Conservation (phyloP, 2,797 vertebrate genomes). For the Novumbra hubbsi region DNA sequence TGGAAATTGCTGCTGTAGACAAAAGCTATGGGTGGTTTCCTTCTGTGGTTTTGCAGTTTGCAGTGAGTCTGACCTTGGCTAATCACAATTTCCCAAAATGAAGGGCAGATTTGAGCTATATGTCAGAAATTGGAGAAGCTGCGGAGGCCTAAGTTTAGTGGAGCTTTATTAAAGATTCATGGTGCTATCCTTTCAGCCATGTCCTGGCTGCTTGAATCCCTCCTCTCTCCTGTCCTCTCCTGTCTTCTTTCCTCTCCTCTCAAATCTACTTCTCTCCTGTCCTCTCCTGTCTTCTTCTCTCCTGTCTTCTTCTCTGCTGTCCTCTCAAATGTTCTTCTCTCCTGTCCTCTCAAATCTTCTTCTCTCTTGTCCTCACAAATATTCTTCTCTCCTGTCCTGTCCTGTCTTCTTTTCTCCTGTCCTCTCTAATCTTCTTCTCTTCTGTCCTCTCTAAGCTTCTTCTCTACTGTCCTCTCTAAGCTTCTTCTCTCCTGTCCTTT, state of each 20-base stretch:
- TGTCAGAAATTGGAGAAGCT: constrained; percentile 76
- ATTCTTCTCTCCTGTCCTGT: neutral
- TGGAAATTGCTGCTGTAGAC: too few relatives aligned
- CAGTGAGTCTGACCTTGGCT: constrained; percentile 59
- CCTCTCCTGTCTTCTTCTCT: too few relatives aligned
- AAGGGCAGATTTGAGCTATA: constrained; percentile 77
- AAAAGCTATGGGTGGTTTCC: constrained; percentile 45
- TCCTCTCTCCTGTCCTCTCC: constrained; percentile 45
- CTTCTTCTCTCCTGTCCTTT: neutral
- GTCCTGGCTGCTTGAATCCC: constrained; percentile 53
- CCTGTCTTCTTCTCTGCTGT: too few relatives aligned
- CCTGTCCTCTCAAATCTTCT: neutral
- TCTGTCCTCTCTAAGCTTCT: constrained; percentile 10
- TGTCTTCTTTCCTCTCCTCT: neutral
- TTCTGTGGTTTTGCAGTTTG: constrained; percentile 26
- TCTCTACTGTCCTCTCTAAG: neutral
- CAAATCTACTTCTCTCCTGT: neutral
- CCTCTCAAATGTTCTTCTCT: neutral
- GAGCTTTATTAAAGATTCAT: constrained; percentile 80
- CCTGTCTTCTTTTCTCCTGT: neutral
- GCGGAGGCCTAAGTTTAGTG: constrained; percentile 70
- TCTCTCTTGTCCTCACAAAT: neutral
- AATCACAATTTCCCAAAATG: constrained; percentile 46
- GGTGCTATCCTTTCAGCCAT: constrained; percentile 32
- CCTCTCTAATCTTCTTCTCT: neutral